Conservation (phyloP, 2,797 vertebrate species). For the Hydrophis major region DNA sequence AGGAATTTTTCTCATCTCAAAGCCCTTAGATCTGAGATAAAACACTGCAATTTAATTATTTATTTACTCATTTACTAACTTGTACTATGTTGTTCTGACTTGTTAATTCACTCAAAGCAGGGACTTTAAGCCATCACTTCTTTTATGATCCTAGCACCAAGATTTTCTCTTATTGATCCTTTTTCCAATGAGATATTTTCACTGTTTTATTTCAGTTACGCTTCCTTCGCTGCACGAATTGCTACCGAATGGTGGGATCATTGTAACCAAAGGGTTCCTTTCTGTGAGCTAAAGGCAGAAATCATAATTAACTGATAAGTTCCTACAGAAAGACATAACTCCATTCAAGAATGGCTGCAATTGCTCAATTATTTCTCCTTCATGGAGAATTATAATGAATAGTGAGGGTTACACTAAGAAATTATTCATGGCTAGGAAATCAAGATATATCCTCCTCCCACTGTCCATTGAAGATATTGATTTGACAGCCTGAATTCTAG, state of each 20-base stretch:
- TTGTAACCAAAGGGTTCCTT: neutral
- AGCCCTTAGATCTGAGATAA: conserved; percentile 21
- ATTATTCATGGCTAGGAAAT: neutral
- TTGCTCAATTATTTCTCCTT: neutral
- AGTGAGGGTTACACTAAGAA: neutral
- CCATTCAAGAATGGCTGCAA: neutral
- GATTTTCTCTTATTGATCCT: conserved; percentile 52
- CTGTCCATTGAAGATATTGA: neutral
- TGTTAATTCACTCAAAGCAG: conserved; percentile 39
- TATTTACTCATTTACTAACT: conserved; percentile 42
- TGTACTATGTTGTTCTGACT: conserved; percentile 16
- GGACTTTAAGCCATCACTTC: conserved; percentile 53
- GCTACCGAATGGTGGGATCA: neutral
- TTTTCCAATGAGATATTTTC: conserved; percentile 48
- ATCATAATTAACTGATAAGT: neutral
- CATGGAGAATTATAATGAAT: neutral
- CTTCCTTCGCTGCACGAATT: neutral
- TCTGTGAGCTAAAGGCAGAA: neutral
- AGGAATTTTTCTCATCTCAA: conserved; percentile 2
- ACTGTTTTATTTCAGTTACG: conserved; percentile 20
- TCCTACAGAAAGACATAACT: neutral
- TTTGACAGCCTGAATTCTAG: neutral
- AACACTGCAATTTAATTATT: conserved; percentile 23
- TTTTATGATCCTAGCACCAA: conserved; percentile 44
- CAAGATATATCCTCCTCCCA: neutral